phyloP scores from a whole-genome alignment of 2,113 vertebrate species.

The Delphinus delphis region DNA sequence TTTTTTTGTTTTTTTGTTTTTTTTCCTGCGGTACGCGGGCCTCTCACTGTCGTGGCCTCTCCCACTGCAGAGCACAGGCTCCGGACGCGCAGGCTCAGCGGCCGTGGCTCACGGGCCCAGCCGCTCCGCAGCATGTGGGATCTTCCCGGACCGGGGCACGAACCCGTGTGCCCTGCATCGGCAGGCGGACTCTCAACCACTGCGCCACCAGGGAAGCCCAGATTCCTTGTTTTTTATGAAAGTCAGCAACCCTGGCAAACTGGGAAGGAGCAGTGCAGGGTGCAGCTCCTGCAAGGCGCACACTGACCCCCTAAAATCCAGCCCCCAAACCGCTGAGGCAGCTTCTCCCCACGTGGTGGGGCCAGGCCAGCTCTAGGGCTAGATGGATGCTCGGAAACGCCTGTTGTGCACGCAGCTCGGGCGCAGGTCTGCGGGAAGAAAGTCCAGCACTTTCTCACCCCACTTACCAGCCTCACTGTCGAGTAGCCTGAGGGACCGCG shows the following conservation, averaged over 20 bases:
- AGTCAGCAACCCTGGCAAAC: background rate
- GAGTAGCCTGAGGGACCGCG: rapidly evolving
- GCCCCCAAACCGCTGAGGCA: background rate
- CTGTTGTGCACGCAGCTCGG: background rate
- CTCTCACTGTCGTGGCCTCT: no score
- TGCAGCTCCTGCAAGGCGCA: background rate
- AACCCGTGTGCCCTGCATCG: no score
- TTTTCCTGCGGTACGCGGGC: no score
- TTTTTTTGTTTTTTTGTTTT: no score
- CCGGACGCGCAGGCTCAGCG: no score
- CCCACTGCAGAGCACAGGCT: no score
- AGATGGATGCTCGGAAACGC: background rate
- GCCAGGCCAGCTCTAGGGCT: background rate
- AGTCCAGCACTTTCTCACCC: background rate
- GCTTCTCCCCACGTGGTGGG: background rate
- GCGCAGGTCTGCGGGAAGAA: rapidly evolving
- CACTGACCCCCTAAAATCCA: background rate
- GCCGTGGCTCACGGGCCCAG: no score
- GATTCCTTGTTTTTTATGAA: background rate
- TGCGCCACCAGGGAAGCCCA: background rate
- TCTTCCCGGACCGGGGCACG: no score
- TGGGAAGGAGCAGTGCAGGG: background rate
- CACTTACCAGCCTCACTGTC: background rate
- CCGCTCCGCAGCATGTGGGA: no score
- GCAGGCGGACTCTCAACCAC: no score